Base-by-base conservation (phyloP, 1,140 invertebrate genomes). In the Ips typographus region DNA sequence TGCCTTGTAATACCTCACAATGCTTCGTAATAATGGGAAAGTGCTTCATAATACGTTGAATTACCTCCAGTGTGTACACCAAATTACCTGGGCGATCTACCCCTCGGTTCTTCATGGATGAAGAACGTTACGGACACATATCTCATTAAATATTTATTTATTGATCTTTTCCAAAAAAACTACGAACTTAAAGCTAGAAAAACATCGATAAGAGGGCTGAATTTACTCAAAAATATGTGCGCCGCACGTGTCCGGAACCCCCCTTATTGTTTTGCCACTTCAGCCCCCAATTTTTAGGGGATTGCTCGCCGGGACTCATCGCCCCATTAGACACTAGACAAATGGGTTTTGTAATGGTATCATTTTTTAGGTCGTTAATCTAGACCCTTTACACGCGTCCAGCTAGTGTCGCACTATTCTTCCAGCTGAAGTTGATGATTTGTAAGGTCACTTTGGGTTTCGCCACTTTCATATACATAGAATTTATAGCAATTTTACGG, bases 301-400 rank as follows among this genome's bases (percentile, higher is more conserved):
- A 43, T 41, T 53, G 41, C 40, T n/a, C 37, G 53, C 56, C 63
- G 40, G 53, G 51, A 40, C 52, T 65, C 51, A 53, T 57, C 53
- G 63, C 40, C 40, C 63, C 63, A 65, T 65, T 65, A 65, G 52
- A 39, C 53, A 53, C 22, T 39, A 43, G 40, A 56, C 56, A 57
- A 56, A 65, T 65, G 63, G 52, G 52, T 40, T 56, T 65, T 42
- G 63, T 55, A 43, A 56, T 40, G 52, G 40, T 43, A 65, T 65
- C 63, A 65, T 65, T 65, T 65, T 65, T 65, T 53, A 65, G 44
- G 43, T 65, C 52, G 53, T 63, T 44, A 63, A 63, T 63, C 44
- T 52, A n/a, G 47, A n/a, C 7, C 37, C 44, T 49, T 22, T 49
- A 49, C 44, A 49, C 44, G 22, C 22, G 44, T 49, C 44, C 44